Base-by-base conservation (phyloP, 2,888 invertebrate genomes). In the Drosophila borealis region DNA sequence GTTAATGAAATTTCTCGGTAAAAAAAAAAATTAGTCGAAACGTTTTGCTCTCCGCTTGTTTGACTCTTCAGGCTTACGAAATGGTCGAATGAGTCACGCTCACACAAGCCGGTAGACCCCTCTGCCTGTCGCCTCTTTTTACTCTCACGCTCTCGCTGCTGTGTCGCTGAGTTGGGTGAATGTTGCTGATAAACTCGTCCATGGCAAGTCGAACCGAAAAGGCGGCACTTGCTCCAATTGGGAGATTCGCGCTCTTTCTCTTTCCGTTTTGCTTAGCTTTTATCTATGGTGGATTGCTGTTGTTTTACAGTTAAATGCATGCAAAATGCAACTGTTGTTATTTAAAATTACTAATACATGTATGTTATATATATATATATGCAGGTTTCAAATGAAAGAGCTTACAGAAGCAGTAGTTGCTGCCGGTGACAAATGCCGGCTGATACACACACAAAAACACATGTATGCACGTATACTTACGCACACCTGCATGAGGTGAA, bases 361-460 rank as follows among this genome's bases (percentile, higher is more conserved):
- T 14, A 50, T 42, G 34, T 34, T 33, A 25, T n/a, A 29, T 34
- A 29, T 44, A 17, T 39, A 25, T 33, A 21, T 46, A 13, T 48
- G 21, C 45, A 9, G 25, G 41, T 67, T 61, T 57, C 13, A 75
- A 63, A 76, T 57, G 45, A 49, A 70, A 64, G 21, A 61, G 17
- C 17, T 17, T 56, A 14, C 36, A 45, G 19, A 44, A 56, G 25
- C 44, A 39, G 48, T 64, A 56, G 34, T 44, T 46, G 45, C 46
- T 46, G 57, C 73, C 74, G 71, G 76, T 77, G 80, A 72, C 73
- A 80, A 75, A 78, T 63, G 80, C 80, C 70, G 68, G 70, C 63
- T 67, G 41, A 55, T 37, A 65, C 29, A 62, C 36, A 25, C 65
- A 34, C 49, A 55, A 10, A 65, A 21, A 62, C 36, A 25, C 65